phyloP scores from a whole-genome alignment of 23 tunicate genomes.

The Styela plicata region DNA sequence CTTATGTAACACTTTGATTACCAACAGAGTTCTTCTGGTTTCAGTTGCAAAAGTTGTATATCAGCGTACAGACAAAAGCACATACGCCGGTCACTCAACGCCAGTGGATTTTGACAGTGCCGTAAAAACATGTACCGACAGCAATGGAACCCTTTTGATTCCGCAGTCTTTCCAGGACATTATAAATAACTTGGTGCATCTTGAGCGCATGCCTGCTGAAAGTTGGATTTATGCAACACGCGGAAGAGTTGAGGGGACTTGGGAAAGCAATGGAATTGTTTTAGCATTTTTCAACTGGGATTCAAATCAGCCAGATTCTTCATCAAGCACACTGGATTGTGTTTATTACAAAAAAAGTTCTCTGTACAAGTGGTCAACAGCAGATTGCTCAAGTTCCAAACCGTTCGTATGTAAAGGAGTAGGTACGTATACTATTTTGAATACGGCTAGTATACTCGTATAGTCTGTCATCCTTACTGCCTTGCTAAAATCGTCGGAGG shows the following conservation, averaged over 20 bases:
- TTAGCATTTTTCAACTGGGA: neutral
- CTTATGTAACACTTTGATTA: too few species aligned
- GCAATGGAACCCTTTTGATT: neutral
- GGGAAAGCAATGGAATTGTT: neutral
- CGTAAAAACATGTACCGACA: neutral
- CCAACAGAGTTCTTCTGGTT: too few species aligned
- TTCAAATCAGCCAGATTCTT: neutral
- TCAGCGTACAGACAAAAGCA: neutral
- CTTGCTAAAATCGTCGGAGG: too few species aligned
- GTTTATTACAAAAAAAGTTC: neutral
- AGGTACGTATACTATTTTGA: too few species aligned
- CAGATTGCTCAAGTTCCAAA: neutral
- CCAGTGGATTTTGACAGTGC: neutral
- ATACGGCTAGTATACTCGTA: too few species aligned
- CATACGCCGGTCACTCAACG: neutral
- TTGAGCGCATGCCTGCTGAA: neutral
- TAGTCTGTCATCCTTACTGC: too few species aligned
- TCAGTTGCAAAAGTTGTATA: neutral
- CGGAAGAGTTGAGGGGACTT: neutral
- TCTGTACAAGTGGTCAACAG: neutral
- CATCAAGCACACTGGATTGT: neutral
- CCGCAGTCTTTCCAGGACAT: neutral
- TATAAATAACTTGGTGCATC: neutral
- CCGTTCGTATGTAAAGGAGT: neutral
- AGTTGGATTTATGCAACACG: neutral